Percentiles rank a stretch among this genome's conserved stretches.
phyloP scores from a whole-genome alignment of 2,888 invertebrate species.

The Bellardia bayeri region DNA sequence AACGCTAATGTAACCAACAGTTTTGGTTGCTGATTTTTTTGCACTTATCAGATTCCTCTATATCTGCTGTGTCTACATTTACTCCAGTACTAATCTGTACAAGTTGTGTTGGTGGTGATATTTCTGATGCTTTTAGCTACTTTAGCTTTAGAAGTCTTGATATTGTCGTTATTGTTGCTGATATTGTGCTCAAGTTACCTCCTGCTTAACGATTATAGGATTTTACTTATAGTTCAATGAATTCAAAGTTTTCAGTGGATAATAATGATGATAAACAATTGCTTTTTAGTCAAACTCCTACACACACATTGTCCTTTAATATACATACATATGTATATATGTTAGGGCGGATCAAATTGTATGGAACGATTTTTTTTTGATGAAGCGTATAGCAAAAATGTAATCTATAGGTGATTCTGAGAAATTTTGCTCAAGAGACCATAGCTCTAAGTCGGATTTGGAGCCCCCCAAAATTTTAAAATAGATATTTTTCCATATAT shows the following conservation, averaged over 20 bases:
- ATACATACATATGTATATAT: too few relatives aligned
- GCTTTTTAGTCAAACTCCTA: neutral
- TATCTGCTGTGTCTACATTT: neutral
- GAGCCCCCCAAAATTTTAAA: too few relatives aligned
- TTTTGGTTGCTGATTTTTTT: neutral
- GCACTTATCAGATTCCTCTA: neutral
- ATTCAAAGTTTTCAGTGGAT: slow-evolving; percentile 26
- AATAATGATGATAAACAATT: slow-evolving; percentile 16
- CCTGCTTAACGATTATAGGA: slow-evolving; percentile 46
- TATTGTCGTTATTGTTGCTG: neutral
- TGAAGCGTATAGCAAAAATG: too few relatives aligned
- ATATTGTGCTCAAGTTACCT: slow-evolving; percentile 13
- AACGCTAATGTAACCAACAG: neutral
- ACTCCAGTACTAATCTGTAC: neutral
- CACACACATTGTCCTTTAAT: neutral
- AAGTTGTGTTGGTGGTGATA: neutral
- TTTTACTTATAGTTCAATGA: slow-evolving; percentile 49
- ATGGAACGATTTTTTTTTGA: too few relatives aligned
- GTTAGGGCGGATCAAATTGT: too few relatives aligned
- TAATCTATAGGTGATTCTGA: too few relatives aligned
- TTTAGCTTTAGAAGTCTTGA: slow-evolving; percentile 2
- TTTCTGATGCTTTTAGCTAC: slow-evolving; percentile 23
- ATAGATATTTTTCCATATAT: too few relatives aligned
- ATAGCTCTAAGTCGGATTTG: too few relatives aligned
- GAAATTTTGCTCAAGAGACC: too few relatives aligned